Evolutionary conservation across 2,113 vertebrate genomes (phyloP), one percentile per base, ranked within the genome.

Genomic region (Lampris incognitus): DNA sequence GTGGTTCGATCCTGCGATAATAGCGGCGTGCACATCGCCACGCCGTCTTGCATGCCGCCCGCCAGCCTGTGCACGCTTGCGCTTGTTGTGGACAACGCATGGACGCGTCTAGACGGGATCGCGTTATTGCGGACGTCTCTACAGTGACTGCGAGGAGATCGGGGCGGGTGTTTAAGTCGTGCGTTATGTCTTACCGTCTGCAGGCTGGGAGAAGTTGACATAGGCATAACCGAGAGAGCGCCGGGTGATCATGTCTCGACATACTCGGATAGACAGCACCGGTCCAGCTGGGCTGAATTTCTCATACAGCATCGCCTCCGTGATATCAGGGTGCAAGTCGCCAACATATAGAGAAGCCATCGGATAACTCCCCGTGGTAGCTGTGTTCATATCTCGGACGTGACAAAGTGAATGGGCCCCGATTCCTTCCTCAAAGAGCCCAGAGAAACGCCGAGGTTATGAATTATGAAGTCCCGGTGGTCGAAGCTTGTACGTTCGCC

Each of bases 341-440:
- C 98, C 98, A 88, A 99, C 98, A 71, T 99, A 99, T 5, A 99
- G 96, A 83, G 98, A 99, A 54, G 98, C 98, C 98, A 99, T 99
- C 40, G 98, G 98, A 93, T 99, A 99, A 88, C 96, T 98, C 91
- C 91, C 94, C 10, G 89, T 78, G 9, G 83, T 88, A 71, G 91
- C 92, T 56, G 94, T 91, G 93, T 94, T 95, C 93, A 95, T 95
- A 70, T 81, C 92, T 87, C 81, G 75, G 70, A 69, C 2, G 49
- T 62, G 66, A 72, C 76, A 10, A 49, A 61, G 50, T n/a, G 41
- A 70, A 74, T 59, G 41, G 48, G 46, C 3, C 24, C 24, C 36
- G 3, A 9, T 62, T 78, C 54, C 51, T 55, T 50, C 58, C 58
- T 42, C 58, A 59, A 38, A 65, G 72, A 39, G 44, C 6, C 36